Conservation (phyloP, 2,113 vertebrate species). For the Gadus macrocephalus region DNA sequence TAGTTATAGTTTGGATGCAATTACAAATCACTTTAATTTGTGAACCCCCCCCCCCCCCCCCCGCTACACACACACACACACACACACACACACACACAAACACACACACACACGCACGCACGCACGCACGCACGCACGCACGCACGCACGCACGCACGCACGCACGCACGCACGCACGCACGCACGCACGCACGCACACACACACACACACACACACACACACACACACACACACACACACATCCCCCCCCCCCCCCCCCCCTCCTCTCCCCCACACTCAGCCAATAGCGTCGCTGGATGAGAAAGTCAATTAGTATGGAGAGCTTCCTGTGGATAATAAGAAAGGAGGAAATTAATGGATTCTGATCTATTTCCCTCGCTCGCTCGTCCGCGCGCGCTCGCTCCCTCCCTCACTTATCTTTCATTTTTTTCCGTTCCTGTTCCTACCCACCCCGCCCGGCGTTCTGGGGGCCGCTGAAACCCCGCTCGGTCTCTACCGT, state of each 20-base stretch:
- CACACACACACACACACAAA: too few relatives aligned
- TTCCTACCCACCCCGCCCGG: conserved; percentile 1
- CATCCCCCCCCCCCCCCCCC: too few relatives aligned
- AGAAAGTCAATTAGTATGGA: conserved; percentile 49
- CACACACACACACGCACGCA: too few relatives aligned
- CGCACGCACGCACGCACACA: too few relatives aligned
- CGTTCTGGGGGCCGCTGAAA: background rate
- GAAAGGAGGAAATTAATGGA: conserved; percentile 42
- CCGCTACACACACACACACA: too few relatives aligned
- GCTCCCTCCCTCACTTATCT: conserved; percentile 23
- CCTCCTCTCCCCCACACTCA: conserved; percentile 12
- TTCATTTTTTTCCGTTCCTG: conserved; percentile 7
- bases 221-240: too few relatives aligned
- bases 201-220: too few relatives aligned
- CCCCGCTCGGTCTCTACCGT: conserved; percentile 15
- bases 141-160: too few relatives aligned
- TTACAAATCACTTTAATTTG: conserved; percentile 57
- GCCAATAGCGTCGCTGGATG: conserved; percentile 35
- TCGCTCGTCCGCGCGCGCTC: background rate
- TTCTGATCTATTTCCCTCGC: conserved; percentile 6
- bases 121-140: too few relatives aligned
- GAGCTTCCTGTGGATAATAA: conserved; percentile 36
- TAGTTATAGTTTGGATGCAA: conserved; percentile 33
- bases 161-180: too few relatives aligned
- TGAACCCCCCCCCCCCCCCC: conserved; percentile 15